phyloP scores from a whole-genome alignment of 2,888 invertebrate genomes.

The Ligdia adustata region DNA sequence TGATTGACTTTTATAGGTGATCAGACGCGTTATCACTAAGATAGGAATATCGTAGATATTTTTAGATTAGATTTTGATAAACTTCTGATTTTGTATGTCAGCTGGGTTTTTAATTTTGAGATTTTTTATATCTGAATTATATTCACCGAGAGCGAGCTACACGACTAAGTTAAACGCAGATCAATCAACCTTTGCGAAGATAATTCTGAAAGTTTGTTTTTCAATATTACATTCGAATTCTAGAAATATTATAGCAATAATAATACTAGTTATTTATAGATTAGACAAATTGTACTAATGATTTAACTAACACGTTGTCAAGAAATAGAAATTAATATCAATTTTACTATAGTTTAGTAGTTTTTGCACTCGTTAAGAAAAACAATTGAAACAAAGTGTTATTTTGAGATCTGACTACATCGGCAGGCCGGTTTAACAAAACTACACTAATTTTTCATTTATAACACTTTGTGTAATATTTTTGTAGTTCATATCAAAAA shows the following conservation, averaged over 20 bases:
- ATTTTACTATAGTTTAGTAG: constrained; percentile 3
- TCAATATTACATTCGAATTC: constrained; percentile 17
- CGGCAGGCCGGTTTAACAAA: constrained; percentile 12
- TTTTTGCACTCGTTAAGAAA: constrained; percentile 24
- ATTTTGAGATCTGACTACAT: constrained; percentile 20
- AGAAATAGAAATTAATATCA: not conserved
- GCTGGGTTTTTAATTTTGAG: constrained; percentile 2
- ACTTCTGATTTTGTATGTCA: not conserved
- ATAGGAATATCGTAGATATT: constrained; percentile 22
- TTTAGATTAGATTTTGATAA: constrained; percentile 17
- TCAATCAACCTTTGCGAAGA: constrained; percentile 5
- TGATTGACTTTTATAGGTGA: constrained; percentile 6
- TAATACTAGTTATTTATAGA: constrained; percentile 51
- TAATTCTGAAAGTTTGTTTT: constrained; percentile 1
- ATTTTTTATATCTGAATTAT: not conserved
- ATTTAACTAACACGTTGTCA: not conserved
- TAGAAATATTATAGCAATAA: constrained; percentile 37
- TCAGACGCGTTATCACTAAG: constrained; percentile 18
- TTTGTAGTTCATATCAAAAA: constrained; percentile 9
- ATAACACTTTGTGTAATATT: constrained; percentile 21
- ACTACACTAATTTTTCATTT: constrained; percentile 7
- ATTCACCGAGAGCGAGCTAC: not conserved
- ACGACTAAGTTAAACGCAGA: constrained; percentile 16
- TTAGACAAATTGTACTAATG: constrained; percentile 55
- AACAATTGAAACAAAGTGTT: constrained; percentile 20